These are phyloP conservation scores for Harpalus rufipes DNA, from an alignment of 2,888 invertebrate species.

Conservation along the genomic window DNA sequence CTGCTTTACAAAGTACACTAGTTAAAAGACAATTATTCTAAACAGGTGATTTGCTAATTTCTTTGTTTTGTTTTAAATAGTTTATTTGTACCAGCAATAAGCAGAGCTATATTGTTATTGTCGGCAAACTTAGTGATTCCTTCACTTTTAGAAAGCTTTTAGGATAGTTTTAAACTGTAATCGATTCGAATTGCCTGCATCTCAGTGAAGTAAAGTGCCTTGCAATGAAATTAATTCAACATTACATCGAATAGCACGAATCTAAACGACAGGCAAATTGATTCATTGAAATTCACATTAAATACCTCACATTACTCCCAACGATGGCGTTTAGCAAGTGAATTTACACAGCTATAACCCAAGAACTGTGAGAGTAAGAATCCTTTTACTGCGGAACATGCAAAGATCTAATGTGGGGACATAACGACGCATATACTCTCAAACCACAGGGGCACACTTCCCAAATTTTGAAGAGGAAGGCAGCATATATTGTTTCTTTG, in stretches of 20 bases:
- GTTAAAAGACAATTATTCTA: too few relatives aligned
- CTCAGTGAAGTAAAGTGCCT: not conserved
- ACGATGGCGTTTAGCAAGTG: slow-evolving; percentile 20
- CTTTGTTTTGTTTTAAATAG: not conserved
- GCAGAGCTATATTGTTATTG: not conserved
- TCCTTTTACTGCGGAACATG: not conserved
- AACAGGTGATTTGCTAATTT: too few relatives aligned
- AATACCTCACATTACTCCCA: slow-evolving; percentile 25
- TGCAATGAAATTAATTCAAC: slow-evolving; percentile 31
- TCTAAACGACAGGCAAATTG: slow-evolving; percentile 39
- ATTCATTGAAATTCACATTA: slow-evolving; percentile 41
- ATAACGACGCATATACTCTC: slow-evolving; percentile 28
- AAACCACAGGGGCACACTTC: not conserved
- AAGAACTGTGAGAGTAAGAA: slow-evolving; percentile 9
- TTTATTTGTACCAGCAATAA: not conserved
- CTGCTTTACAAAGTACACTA: too few relatives aligned
- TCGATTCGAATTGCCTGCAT: not conserved
- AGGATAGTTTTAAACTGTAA: slow-evolving; percentile 3
- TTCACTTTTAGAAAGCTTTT: not conserved
- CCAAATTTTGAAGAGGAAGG: not conserved
- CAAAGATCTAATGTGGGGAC: slow-evolving; percentile 19
- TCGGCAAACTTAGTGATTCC: not conserved
- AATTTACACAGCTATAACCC: slow-evolving; percentile 39
- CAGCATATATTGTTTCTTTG: not conserved
- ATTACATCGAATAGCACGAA: slow-evolving; percentile 25